These are phyloP conservation scores for Diphyllodes magnificus DNA, from an alignment of 2,113 vertebrate species.

Conservation along the genomic window DNA sequence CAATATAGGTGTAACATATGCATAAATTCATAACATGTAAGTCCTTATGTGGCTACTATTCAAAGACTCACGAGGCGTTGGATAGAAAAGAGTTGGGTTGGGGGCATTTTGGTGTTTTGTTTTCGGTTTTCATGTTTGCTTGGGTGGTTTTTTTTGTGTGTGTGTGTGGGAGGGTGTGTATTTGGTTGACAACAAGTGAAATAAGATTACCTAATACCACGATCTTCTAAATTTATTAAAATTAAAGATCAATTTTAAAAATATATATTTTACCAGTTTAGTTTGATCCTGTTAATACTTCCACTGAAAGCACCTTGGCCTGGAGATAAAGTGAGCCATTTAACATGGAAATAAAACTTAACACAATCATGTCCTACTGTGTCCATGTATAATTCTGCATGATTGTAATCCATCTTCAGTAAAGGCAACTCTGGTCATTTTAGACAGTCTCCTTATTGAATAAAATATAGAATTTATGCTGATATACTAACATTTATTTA, in stretches of 20 bases:
- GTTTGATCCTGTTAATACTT: neutral
- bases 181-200: neutral
- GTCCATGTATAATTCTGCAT: neutral
- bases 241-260: neutral
- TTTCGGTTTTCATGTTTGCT: neutral
- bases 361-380: neutral
- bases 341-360: neutral
- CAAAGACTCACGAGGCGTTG: neutral
- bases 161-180: accelerated
- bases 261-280: neutral
- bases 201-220: neutral
- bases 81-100: neutral
- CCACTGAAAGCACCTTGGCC: neutral
- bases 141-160: accelerated
- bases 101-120: neutral
- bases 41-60: neutral
- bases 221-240: neutral
- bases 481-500: neutral
- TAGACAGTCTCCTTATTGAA: neutral
- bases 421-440: neutral
- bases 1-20: neutral
- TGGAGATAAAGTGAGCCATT: neutral
- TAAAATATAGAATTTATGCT: neutral
- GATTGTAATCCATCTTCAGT: neutral
- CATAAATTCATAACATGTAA: neutral